phyloP scores from a whole-genome alignment of 2,888 invertebrate genomes.

The Amblyjoppa proteus region DNA sequence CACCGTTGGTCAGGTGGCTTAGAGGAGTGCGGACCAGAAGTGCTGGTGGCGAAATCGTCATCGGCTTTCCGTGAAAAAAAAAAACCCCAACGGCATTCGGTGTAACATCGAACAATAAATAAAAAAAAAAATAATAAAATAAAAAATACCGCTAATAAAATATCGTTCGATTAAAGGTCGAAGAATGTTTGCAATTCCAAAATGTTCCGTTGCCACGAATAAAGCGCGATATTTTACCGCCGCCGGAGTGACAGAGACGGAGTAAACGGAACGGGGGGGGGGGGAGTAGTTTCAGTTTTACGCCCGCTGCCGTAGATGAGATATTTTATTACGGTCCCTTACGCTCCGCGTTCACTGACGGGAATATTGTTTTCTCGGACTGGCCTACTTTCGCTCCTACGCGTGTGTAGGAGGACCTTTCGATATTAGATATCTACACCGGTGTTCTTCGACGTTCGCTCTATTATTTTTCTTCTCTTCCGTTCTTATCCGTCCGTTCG shows the following conservation, averaged over 20 bases:
- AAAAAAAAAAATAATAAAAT: not conserved
- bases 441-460: conserved; percentile 7
- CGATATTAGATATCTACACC: conserved; percentile 40
- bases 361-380: conserved; percentile 31
- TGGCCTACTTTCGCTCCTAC: conserved; percentile 9
- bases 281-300: conserved; percentile 15
- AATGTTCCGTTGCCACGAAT: not conserved
- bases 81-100: too few relatives aligned
- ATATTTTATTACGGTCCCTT: conserved; percentile 22
- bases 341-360: conserved; percentile 2
- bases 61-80: too few relatives aligned
- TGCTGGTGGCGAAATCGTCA: too few relatives aligned
- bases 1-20: too few relatives aligned
- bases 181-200: not conserved
- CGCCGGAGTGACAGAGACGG: not conserved
- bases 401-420: not conserved
- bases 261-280: conserved; percentile 7
- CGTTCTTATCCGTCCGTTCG: not conserved
- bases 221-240: not conserved
- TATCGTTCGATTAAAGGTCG: not conserved
- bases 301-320: not conserved
- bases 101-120: too few relatives aligned
- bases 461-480: not conserved
- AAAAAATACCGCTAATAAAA: not conserved
- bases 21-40: too few relatives aligned